Conservation (phyloP, 2,888 invertebrate species). For the Stictocephala bisonia region DNA sequence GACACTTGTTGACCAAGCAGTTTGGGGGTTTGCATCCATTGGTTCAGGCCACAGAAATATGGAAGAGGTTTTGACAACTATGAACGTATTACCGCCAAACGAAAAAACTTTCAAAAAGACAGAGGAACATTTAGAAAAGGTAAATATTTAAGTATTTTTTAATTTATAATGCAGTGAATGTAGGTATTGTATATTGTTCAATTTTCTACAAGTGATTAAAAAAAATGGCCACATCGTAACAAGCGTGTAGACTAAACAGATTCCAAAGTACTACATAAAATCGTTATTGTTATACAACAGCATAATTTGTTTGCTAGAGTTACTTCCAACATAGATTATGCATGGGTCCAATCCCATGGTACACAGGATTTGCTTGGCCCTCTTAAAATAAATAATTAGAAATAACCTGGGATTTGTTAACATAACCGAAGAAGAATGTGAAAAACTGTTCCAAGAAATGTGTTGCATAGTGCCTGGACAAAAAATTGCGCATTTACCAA, state of each 20-base stretch:
- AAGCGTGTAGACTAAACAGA: background rate
- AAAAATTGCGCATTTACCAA: too few relatives aligned
- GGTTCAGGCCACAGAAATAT: background rate
- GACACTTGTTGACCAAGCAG: background rate
- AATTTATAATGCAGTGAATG: background rate
- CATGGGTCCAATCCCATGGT: too few relatives aligned
- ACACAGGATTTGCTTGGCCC: too few relatives aligned
- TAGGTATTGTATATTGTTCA: background rate
- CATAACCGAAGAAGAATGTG: too few relatives aligned
- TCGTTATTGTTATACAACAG: background rate
- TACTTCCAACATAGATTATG: background rate
- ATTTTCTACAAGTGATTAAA: background rate
- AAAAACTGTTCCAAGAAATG: too few relatives aligned
- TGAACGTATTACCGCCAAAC: background rate
- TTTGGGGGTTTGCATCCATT: background rate
- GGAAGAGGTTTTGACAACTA: background rate
- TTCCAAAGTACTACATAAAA: background rate
- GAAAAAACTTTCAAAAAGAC: background rate
- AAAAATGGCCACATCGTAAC: background rate
- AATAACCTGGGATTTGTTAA: too few relatives aligned
- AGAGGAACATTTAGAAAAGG: background rate
- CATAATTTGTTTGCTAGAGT: background rate
- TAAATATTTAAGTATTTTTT: background rate
- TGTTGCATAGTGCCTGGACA: too few relatives aligned
- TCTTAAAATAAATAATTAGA: too few relatives aligned